Conservation (phyloP, 2,113 vertebrate species). For the Gopherus flavomarginatus region DNA sequence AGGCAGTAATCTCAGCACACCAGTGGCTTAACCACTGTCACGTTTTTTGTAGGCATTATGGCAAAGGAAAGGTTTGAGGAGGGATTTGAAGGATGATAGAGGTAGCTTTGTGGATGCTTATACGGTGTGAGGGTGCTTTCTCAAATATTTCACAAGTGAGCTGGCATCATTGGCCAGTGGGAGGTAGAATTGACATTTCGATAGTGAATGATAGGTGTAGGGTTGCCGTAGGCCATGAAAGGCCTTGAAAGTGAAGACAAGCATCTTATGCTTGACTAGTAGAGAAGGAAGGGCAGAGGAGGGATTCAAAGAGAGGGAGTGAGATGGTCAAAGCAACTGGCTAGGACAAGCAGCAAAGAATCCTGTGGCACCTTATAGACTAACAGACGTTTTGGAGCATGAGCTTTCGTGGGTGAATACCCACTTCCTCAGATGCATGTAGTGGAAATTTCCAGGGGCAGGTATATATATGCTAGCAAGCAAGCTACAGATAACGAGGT, state of each 20-base stretch:
- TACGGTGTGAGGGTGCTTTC: background rate
- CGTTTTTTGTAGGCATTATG: background rate
- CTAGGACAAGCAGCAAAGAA: background rate
- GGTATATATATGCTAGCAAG: too few relatives aligned
- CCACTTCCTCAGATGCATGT: too few relatives aligned
- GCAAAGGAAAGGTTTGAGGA: accelerated
- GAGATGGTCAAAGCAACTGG: background rate
- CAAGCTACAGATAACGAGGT: too few relatives aligned
- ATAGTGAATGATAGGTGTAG: background rate
- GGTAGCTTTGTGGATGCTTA: background rate
- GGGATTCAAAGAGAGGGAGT: background rate
- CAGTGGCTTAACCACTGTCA: background rate
- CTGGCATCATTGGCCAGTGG: background rate
- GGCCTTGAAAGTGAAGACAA: background rate
- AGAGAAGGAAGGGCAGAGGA: background rate
- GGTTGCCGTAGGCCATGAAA: background rate
- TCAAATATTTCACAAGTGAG: background rate
- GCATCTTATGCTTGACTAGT: background rate
- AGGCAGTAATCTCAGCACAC: background rate
- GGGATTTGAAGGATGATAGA: background rate
- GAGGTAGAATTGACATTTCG: background rate
- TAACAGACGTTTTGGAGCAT: too few relatives aligned
- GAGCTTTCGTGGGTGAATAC: too few relatives aligned
- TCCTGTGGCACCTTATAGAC: too few relatives aligned
- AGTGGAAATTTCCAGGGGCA: too few relatives aligned